These are phyloP conservation scores for Eulemur rufifrons DNA, from an alignment of 2,113 vertebrate species.

Conservation along the genomic window DNA sequence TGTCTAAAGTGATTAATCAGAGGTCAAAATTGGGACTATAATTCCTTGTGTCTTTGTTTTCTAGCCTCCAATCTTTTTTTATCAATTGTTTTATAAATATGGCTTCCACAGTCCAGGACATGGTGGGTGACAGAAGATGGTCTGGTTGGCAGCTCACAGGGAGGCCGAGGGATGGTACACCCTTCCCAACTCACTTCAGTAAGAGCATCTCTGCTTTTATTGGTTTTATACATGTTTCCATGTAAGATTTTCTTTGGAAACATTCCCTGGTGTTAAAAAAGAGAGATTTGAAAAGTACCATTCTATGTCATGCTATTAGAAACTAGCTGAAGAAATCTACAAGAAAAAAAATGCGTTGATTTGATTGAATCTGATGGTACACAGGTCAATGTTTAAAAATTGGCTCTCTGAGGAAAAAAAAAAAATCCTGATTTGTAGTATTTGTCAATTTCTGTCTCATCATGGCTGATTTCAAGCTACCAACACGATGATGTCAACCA, in stretches of 20 bases:
- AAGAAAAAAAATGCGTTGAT: background rate
- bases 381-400: slow-evolving; percentile 31
- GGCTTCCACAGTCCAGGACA: background rate
- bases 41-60: background rate
- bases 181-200: background rate
- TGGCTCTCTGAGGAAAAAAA: background rate
- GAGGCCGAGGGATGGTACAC: background rate
- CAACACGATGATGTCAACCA: background rate
- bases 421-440: background rate
- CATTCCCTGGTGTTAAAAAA: background rate
- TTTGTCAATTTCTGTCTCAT: background rate
- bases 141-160: background rate
- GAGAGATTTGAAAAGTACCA: background rate
- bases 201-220: background rate
- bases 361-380: background rate
- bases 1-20: background rate
- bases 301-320: background rate
- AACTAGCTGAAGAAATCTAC: background rate
- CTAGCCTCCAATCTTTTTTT: background rate
- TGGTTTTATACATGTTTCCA: background rate
- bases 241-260: background rate
- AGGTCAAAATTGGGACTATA: background rate
- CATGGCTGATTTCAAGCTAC: background rate
- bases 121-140: background rate
- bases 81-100: background rate